Percentiles rank a stretch among this genome's conserved stretches.
phyloP scores from a whole-genome alignment of 2,888 invertebrate species.

The Dynastes maya region DNA sequence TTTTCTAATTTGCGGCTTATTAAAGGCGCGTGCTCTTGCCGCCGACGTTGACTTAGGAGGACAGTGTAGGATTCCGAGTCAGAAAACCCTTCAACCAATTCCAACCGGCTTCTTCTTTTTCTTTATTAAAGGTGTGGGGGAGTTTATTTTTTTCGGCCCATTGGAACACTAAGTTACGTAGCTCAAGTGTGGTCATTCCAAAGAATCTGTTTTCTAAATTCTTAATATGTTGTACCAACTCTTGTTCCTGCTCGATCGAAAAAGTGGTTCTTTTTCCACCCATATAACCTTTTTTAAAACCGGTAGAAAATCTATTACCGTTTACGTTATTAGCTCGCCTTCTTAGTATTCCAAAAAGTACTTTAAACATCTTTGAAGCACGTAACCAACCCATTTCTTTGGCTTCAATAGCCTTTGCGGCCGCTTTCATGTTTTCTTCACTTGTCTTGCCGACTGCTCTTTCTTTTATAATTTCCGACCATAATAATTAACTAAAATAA shows the following conservation, averaged over 20 bases:
- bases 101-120: not conserved
- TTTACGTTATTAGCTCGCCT: not conserved
- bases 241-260: constrained; percentile 11
- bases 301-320: constrained; percentile 10
- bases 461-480: too few relatives aligned
- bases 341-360: constrained; percentile 23
- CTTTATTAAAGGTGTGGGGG: not conserved
- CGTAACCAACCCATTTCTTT: constrained; percentile 1
- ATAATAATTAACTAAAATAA: too few relatives aligned
- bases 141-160: not conserved
- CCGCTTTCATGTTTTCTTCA: too few relatives aligned
- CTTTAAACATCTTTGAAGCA: constrained; percentile 10
- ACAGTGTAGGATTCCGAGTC: not conserved
- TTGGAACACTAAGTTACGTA: not conserved
- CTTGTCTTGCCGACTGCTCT: too few relatives aligned
- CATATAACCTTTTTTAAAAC: constrained; percentile 27
- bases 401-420: too few relatives aligned
- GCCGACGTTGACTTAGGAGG: not conserved
- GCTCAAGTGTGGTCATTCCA: not conserved
- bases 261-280: constrained; percentile 14
- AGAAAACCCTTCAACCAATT: not conserved
- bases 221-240: not conserved
- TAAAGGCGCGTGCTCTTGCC: too few relatives aligned
- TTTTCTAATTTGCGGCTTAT: too few relatives aligned
- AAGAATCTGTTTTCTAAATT: too few relatives aligned